Base-by-base conservation (phyloP, 2,888 invertebrate genomes). In the Trissonchulus sp. region DNA sequence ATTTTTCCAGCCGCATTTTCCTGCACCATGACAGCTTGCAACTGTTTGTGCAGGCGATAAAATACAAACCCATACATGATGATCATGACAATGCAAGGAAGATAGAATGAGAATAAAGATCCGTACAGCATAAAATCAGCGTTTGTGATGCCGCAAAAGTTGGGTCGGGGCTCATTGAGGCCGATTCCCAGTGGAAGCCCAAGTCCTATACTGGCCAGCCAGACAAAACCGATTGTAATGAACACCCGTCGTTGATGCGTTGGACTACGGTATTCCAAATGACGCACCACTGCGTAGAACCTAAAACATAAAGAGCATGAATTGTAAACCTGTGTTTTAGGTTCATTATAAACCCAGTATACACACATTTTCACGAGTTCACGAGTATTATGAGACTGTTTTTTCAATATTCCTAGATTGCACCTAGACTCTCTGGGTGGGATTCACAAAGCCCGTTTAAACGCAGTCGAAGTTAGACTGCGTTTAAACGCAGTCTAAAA, bases 71-170 rank as follows among this genome's bases (percentile, higher is more conserved):
- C 84, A 80, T 87, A 87, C 68, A 87, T 86, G 75, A 85, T 82
- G n/a, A 86, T 79, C 86, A 87, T 87, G 18, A 87, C 84, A 68
- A 86, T 75, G 79, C 86, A 87, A 0, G 87, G 87, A 35, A 86
- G 81, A 81, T 85, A 87, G 80, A 87, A 87, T 76, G 86, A 84
- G 63, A 85, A 82, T 8, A 83, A 80, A n/a, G 85, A 85, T 23
- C 77, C 35, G 75, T 80, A 79, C 18, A 83, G 79, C 83, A 83
- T 83, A 77, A 81, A 84, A 69, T 79, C 78, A 1, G 81, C 81
- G 74, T 80, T 81, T 73, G 35, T 62, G 23, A 77, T 75, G 1
- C 77, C 77, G 35, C 77, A 77, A 63, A 18, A 1, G 30, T 63
- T 68, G 1, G 18, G 37, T 15, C 8, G 30, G 34, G 35, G 23